Percentiles rank a stretch among this genome's conserved stretches.
Evolutionary conservation across 1,140 invertebrate species (phyloP).

Genomic region (Papilio glaucus): DNA sequence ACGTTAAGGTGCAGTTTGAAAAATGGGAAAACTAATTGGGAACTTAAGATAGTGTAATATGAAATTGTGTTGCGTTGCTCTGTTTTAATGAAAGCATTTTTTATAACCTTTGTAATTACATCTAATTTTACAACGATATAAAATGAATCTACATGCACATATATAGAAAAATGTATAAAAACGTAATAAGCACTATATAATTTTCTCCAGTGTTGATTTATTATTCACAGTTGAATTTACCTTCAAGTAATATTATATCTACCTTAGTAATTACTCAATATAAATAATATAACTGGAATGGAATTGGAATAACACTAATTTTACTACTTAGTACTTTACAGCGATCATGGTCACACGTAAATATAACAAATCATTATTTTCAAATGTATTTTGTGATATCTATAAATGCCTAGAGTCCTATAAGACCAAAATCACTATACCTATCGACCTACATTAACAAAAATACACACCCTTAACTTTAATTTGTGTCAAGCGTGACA

Average conservation of each 20-base stretch:
- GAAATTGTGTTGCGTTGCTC: background rate
- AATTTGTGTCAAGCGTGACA: constrained; percentile 54
- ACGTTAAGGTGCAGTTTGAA: constrained; percentile 21
- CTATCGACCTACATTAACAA: background rate
- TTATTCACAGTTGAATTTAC: background rate
- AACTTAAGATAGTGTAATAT: constrained; percentile 14
- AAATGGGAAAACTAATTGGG: constrained; percentile 21
- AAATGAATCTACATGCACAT: too few species aligned
- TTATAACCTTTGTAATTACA: background rate
- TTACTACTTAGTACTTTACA: too few species aligned
- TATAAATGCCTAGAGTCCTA: background rate
- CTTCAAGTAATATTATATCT: background rate
- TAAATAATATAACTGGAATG: background rate
- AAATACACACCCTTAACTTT: background rate
- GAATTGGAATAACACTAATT: too few species aligned
- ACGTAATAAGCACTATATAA: too few species aligned
- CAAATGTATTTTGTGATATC: background rate
- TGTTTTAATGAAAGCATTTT: background rate
- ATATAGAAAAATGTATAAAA: too few species aligned
- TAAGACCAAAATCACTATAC: too few species aligned
- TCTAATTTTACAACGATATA: background rate
- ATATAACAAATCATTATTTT: background rate
- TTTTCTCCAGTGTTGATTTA: background rate
- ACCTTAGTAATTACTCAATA: background rate
- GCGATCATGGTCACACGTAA: too few species aligned